Percentiles rank a stretch among this genome's conserved stretches.
Conservation (phyloP, 1,140 invertebrate genomes). For the Oncopeltus fasciatus region DNA sequence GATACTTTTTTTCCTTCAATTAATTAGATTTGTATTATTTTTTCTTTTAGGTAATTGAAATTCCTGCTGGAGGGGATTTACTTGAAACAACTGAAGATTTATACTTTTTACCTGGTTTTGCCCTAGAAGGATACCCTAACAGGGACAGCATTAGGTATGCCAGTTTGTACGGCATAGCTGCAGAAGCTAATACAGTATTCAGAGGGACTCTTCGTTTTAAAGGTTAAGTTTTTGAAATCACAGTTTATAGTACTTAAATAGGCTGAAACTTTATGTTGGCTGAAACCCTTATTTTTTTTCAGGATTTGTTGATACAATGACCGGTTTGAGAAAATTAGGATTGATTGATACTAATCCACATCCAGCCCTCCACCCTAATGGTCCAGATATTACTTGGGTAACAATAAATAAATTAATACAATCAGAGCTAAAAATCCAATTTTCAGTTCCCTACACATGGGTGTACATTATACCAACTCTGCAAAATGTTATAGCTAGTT, state of each 20-base stretch:
- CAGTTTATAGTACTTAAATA: too few species aligned
- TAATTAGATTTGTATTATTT: not conserved
- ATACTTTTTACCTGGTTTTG: slow-evolving; percentile 90
- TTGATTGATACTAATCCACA: slow-evolving; percentile 75
- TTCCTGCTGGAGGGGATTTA: slow-evolving; percentile 69
- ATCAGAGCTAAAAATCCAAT: too few species aligned
- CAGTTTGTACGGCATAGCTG: slow-evolving; percentile 67
- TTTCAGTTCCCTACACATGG: too few species aligned
- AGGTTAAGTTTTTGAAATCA: slow-evolving; percentile 28
- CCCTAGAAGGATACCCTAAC: slow-evolving; percentile 90
- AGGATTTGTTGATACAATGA: slow-evolving; percentile 80
- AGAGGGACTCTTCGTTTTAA: slow-evolving; percentile 82
- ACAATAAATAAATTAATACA: too few species aligned
- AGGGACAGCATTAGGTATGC: slow-evolving; percentile 85
- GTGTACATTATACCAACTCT: too few species aligned
- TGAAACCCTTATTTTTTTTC: slow-evolving; percentile 24
- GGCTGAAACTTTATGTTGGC: too few species aligned
- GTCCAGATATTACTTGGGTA: slow-evolving; percentile 94
- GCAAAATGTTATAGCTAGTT: not conserved
- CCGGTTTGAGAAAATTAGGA: slow-evolving; percentile 71
- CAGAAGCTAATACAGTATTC: slow-evolving; percentile 73
- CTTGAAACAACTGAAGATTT: slow-evolving; percentile 63
- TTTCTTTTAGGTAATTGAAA: slow-evolving; percentile 59
- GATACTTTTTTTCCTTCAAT: too few species aligned
- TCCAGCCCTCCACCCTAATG: slow-evolving; percentile 79